Evolutionary conservation across 2,113 vertebrate species (phyloP), one percentile per base, ranked within the genome.

Genomic region (Petrocephalus zakoni): DNA sequence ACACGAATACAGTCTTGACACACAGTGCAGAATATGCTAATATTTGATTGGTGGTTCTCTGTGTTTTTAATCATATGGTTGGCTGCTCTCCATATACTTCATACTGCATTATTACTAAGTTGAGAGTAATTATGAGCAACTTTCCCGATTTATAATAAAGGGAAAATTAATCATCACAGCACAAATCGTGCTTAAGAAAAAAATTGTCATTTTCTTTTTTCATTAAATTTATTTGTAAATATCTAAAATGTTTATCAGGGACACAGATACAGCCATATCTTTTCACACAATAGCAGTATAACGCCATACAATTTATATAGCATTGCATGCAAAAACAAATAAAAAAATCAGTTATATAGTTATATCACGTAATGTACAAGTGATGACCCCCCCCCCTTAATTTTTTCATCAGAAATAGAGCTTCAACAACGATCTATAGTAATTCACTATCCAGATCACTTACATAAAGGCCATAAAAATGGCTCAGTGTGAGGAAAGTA

Each of bases 1-100:
- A 87, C 68, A 64, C 15, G 83, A 47, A 47, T 52, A 6, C 84
- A 46, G 84, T 88, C 47, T 83, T 90, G 87, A 88, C 87, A 88
- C 15, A 17, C 15, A 11, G 49, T 85, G 58, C 87, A 68, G 51
- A 85, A 75, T 55, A 85, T 72, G 49, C 64, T 51, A 85, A 85
- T 81, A 82, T 25, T 34, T 19, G 46, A 87, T 75, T 84, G n/a
- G 42, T n/a, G 53, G 51, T 53, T 55, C 87, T 88, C 87, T 88
- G 9, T n/a, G 47, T n/a, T 75, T 88, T 88, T 88, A 88, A 55
- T 88, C 64, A 86, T 37, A 86, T 55, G 84, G 51, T 56, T 34
- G 51, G 49, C 84, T 86, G 84, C 84, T 34, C 52, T 34, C 49
- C 84, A 37, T 49, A 34, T 52, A 86, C 84, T 55, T 19, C 25